A percentile compares a stretch with the other conserved stretches of the same genome.
phyloP scores from a whole-genome alignment of 1,140 invertebrate genomes.

The Drosophila virilis region DNA sequence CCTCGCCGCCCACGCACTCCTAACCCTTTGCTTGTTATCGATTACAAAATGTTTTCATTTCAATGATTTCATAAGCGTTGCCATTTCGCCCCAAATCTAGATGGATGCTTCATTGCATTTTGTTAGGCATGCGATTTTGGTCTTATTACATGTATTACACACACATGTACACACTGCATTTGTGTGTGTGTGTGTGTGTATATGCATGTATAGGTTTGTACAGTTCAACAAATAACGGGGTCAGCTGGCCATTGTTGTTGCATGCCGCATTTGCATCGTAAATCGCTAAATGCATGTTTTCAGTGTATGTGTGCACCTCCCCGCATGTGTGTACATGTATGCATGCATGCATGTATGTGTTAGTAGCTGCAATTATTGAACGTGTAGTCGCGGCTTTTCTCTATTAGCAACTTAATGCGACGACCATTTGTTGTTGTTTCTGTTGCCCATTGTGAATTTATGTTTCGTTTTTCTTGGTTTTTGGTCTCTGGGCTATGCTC shows the following conservation, averaged over 20 bases:
- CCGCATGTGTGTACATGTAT: no score
- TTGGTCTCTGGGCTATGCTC: slow-evolving; percentile 37
- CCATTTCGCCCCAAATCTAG: slow-evolving; percentile 4
- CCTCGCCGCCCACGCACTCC: not conserved
- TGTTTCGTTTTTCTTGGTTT: slow-evolving; percentile 25
- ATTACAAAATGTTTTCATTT: slow-evolving; percentile 24
- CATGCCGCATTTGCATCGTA: slow-evolving; percentile 65
- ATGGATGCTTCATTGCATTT: slow-evolving; percentile 54
- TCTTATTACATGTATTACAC: slow-evolving; percentile 27
- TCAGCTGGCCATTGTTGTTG: slow-evolving; percentile 74
- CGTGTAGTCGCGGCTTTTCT: slow-evolving; percentile 29
- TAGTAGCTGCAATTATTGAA: slow-evolving; percentile 47
- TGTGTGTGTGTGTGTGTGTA: slow-evolving; percentile 32
- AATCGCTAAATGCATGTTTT: slow-evolving; percentile 40
- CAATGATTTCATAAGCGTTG: slow-evolving; percentile 21
- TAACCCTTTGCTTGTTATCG: slow-evolving; percentile 10
- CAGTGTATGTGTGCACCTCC: slow-evolving; percentile 18
- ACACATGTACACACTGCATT: not conserved
- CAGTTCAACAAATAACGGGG: slow-evolving; percentile 80
- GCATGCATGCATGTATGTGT: not conserved
- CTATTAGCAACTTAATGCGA: slow-evolving; percentile 45
- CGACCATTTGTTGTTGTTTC: slow-evolving; percentile 34
- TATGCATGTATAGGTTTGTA: slow-evolving; percentile 42
- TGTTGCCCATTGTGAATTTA: slow-evolving; percentile 47
- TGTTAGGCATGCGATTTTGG: slow-evolving; percentile 51